Base-by-base conservation (phyloP, 2,113 vertebrate species). In the Antennarius striatus region DNA sequence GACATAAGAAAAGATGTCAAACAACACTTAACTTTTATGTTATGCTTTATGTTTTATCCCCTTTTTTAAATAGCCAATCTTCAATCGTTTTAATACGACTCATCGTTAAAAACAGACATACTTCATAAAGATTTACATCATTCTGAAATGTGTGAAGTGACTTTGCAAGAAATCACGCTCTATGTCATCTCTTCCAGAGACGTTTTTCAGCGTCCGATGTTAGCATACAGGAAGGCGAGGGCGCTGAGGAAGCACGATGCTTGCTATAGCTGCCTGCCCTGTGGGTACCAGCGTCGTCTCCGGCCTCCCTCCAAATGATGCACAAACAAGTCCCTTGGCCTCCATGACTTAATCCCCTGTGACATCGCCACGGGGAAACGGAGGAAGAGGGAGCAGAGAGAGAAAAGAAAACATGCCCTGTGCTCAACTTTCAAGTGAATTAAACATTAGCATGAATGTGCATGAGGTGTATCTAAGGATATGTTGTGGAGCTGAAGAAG, bases 351-450 rank as follows among this genome's bases (percentile, higher is more conserved):
- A 80, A 83, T 88, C 85, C 87, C 86, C 77, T 75, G 77, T 85
- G 87, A 91, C 88, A 87, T 84, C 60, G 77, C 81, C 82, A 81
- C 75, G 8, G 87, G 85, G 83, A 80, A 63, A 68, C 6, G 54
- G 65, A 63, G 79, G 71, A 80, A 70, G 32, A 67, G 68, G 73
- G 68, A 71, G 61, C 82, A 77, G 10, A 15, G 39, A 51, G 60
- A 56, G 46, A 69, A 75, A 82, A 53, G 74, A 76, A 87, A 86
- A 88, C 83, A 87, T 57, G 75, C 73, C 67, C 80, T 16, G 63
- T 71, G 74, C 73, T 85, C 78, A 76, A 86, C 75, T 87, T 85
- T 77, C 74, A 83, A 84, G 83, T 87, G 81, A 91, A 91, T 89
- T 80, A 84, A 86, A 87, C 86, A 90, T 88, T 68, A 80, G 75